phyloP scores from a whole-genome alignment of 2,888 invertebrate species.

The Metalampra italica region DNA sequence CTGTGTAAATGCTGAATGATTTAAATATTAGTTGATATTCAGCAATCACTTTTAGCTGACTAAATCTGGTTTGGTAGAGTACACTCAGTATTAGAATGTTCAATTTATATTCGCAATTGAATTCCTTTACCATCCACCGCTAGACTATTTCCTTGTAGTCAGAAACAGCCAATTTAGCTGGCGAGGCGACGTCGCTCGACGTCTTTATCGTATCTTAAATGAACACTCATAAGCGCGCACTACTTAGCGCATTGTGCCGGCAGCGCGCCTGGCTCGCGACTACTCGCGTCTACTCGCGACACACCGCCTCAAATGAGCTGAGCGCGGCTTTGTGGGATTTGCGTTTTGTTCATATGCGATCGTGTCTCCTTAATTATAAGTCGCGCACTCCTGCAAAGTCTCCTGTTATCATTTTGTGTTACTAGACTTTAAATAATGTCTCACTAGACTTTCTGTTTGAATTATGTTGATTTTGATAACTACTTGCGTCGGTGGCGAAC shows the following conservation, averaged over 20 bases:
- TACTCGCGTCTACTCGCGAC: conserved; percentile 12
- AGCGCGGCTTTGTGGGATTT: conserved; percentile 56
- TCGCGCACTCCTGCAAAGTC: not conserved
- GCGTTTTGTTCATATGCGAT: conserved; percentile 34
- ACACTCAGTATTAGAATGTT: not conserved
- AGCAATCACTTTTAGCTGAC: too few relatives aligned
- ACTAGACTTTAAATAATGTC: not conserved
- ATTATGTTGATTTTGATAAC: too few relatives aligned
- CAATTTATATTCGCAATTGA: conserved; percentile 6
- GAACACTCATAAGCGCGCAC: conserved; percentile 74
- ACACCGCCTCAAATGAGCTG: conserved; percentile 38
- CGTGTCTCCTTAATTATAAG: conserved; percentile 13
- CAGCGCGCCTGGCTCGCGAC: not conserved
- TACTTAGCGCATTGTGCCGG: conserved; percentile 62
- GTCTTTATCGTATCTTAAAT: conserved; percentile 77
- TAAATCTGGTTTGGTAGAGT: too few relatives aligned
- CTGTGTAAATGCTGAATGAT: too few relatives aligned
- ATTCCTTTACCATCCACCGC: conserved; percentile 1
- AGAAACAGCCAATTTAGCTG: conserved; percentile 57
- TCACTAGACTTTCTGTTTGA: too few relatives aligned
- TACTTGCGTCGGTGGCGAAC: too few relatives aligned
- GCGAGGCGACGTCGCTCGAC: conserved; percentile 41
- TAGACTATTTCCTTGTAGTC: not conserved
- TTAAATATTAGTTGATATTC: not conserved
- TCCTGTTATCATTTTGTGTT: not conserved